phyloP scores from a whole-genome alignment of 2,113 vertebrate genomes.

The Eubucco bourcierii region DNA sequence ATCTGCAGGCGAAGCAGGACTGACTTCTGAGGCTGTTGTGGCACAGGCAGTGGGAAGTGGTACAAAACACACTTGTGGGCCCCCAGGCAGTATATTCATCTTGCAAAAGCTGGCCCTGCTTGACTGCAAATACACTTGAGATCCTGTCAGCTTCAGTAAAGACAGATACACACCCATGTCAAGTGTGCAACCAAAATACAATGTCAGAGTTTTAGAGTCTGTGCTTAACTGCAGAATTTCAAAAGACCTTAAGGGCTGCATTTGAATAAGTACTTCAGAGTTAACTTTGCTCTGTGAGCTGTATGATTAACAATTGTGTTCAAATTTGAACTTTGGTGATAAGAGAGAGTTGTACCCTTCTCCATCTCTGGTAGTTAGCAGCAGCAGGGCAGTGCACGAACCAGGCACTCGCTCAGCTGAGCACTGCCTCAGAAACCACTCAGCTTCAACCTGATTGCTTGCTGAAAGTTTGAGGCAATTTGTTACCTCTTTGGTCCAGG shows the following conservation, averaged over 20 bases:
- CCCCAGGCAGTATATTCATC: not conserved
- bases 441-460: not conserved
- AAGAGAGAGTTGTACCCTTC: not conserved
- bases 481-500: not conserved
- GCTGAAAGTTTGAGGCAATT: not conserved
- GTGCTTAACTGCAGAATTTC: not conserved
- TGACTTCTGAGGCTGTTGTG: not conserved
- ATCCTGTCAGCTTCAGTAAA: not conserved
- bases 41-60: not conserved
- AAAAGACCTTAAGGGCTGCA: not conserved
- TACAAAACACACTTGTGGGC: accelerated
- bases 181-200: accelerated
- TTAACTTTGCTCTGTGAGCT: not conserved
- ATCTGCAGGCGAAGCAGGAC: not conserved
- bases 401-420: accelerated
- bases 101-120: not conserved
- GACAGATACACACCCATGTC: not conserved
- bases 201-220: not conserved
- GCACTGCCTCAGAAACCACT: not conserved
- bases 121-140: not conserved
- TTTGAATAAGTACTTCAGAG: not conserved
- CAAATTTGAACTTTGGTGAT: not conserved
- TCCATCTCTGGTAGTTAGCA: not conserved
- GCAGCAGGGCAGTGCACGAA: not conserved
- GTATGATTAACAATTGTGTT: not conserved